These are phyloP conservation scores for Chymomyza costata DNA, from an alignment of 1,140 invertebrate genomes.

Conservation along the genomic window DNA sequence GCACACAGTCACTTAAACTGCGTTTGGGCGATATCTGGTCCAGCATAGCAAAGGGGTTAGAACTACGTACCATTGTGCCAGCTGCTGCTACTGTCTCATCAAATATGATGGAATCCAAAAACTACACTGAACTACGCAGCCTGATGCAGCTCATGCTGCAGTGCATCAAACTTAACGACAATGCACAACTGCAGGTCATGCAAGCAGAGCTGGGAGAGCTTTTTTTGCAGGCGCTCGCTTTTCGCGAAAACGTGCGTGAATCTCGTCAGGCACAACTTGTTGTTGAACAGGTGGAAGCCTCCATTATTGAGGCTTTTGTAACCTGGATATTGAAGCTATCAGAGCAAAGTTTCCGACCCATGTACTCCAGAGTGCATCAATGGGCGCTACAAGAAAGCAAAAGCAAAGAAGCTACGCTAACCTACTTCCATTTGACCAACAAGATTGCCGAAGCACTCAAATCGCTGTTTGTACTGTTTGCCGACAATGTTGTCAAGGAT, in stretches of 20 bases:
- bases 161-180: conserved; percentile 79
- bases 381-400: conserved; percentile 83
- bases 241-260: conserved; percentile 77
- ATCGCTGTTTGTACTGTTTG: conserved; percentile 92
- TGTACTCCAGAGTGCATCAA: conserved; percentile 90
- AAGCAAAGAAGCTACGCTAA: conserved; percentile 50
- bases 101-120: conserved; percentile 78
- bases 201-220: conserved; percentile 83
- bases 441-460: conserved; percentile 88
- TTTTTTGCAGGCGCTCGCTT: conserved; percentile 85
- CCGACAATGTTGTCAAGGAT: conserved; percentile 88
- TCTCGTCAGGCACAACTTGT: conserved; percentile 36
- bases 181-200: conserved; percentile 79
- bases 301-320: conserved; percentile 84
- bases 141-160: conserved; percentile 86
- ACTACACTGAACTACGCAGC: conserved; percentile 80
- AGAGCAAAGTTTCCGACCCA: conserved; percentile 89
- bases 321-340: conserved; percentile 90
- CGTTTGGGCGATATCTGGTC: conserved; percentile 80
- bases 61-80: conserved; percentile 86
- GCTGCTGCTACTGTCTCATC: conserved; percentile 82
- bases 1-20: conserved; percentile 77
- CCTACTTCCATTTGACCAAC: conserved; percentile 81
- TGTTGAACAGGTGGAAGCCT: conserved; percentile 79
- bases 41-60: conserved; percentile 82